A percentile compares a stretch with the other conserved stretches of the same genome.
phyloP scores from a whole-genome alignment of 2,888 invertebrate genomes.

The Drosophila suboccidentalis region DNA sequence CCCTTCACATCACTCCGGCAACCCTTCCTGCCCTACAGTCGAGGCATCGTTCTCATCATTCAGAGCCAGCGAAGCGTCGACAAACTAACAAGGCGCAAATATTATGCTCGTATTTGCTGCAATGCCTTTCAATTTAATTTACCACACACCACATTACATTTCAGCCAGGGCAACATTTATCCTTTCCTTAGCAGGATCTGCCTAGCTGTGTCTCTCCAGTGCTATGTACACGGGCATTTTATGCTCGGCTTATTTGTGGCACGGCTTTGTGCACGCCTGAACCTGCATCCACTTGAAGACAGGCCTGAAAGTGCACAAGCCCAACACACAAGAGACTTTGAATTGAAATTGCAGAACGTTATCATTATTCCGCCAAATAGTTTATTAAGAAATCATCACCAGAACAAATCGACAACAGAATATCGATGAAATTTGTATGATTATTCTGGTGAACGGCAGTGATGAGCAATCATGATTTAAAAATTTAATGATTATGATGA shows the following conservation, averaged over 20 bases:
- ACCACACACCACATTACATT: slow-evolving; percentile 60
- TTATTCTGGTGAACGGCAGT: no score
- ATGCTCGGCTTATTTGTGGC: slow-evolving; percentile 76
- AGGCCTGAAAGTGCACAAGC: slow-evolving; percentile 36
- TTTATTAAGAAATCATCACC: background rate
- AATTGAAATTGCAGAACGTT: slow-evolving; percentile 7
- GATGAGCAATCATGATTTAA: no score
- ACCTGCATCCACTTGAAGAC: slow-evolving; percentile 37
- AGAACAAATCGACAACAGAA: no score
- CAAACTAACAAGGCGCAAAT: slow-evolving; percentile 81
- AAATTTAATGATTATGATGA: no score
- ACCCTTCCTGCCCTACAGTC: background rate
- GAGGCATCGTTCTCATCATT: slow-evolving; percentile 55
- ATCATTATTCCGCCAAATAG: background rate
- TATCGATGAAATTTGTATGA: no score
- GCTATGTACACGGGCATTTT: slow-evolving; percentile 60
- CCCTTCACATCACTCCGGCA: background rate
- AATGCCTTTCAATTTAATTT: slow-evolving; percentile 76
- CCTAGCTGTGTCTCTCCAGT: slow-evolving; percentile 7
- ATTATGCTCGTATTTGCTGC: slow-evolving; percentile 69
- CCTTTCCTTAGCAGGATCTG: slow-evolving; percentile 37
- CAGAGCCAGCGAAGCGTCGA: slow-evolving; percentile 69
- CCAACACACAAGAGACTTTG: slow-evolving; percentile 7
- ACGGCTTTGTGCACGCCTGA: slow-evolving; percentile 16
- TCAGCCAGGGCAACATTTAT: slow-evolving; percentile 42